Evolutionary conservation across 2,113 vertebrate species (phyloP).

Genomic region (Chionomys nivalis): DNA sequence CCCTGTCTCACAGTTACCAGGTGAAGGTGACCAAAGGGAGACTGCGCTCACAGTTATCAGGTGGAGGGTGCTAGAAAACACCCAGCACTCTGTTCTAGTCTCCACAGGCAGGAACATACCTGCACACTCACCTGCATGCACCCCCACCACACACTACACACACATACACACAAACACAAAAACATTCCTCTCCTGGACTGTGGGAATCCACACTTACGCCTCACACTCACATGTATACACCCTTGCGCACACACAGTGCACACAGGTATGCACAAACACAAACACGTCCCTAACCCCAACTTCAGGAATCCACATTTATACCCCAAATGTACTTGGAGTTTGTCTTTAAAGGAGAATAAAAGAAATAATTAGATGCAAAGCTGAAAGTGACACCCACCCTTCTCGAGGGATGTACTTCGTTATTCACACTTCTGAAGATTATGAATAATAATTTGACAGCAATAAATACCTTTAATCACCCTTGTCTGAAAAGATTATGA

Average conservation of each 20-base stretch:
- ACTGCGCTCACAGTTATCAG: too few relatives aligned
- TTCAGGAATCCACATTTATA: background rate
- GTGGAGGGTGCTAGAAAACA: background rate
- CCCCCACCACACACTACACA: background rate
- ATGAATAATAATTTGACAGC: constrained; percentile 76
- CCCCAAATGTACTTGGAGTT: background rate
- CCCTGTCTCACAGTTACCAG: background rate
- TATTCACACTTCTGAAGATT: constrained; percentile 50
- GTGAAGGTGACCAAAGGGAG: too few relatives aligned
- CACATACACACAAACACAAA: background rate
- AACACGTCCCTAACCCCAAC: background rate
- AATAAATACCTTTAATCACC: constrained; percentile 63
- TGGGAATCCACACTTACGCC: background rate
- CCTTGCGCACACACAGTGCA: background rate
- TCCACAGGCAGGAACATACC: background rate
- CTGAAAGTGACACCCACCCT: background rate
- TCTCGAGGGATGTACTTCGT: constrained; percentile 7
- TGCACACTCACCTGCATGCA: too few relatives aligned
- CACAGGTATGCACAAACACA: background rate
- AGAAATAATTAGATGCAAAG: constrained; percentile 35
- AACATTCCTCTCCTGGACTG: background rate
- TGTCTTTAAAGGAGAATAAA: constrained; percentile 13
- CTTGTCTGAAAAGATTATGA: constrained; percentile 54
- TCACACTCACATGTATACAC: background rate
- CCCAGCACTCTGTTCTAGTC: background rate